Conservation (phyloP, 2,888 invertebrate genomes). For the Heliconius hortense region DNA sequence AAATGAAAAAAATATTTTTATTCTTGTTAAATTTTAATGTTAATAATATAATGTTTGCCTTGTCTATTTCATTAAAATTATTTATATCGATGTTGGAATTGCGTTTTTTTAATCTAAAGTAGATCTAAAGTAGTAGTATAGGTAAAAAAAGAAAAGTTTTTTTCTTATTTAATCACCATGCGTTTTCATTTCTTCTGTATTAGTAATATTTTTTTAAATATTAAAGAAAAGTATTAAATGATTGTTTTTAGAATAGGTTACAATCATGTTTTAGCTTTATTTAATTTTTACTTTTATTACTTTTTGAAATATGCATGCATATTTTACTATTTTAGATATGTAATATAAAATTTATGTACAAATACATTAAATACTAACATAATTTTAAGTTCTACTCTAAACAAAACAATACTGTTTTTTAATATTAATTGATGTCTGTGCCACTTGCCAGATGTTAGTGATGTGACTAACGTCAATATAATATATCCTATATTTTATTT, state of each 20-base stretch:
- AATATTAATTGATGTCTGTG: slow-evolving; percentile 12
- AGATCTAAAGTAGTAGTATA: background rate
- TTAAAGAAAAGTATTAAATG: too few species aligned
- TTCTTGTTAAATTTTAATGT: slow-evolving; percentile 13
- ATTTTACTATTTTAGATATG: slow-evolving; percentile 22
- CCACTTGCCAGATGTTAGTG: background rate
- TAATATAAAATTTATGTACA: slow-evolving; percentile 19
- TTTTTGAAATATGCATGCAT: slow-evolving; percentile 23
- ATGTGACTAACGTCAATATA: background rate
- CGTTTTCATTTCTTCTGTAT: too few species aligned
- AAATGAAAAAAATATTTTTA: slow-evolving; percentile 15
- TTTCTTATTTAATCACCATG: too few species aligned
- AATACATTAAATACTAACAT: slow-evolving; percentile 10
- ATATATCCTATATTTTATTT: background rate
- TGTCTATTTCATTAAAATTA: background rate
- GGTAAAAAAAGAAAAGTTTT: too few species aligned
- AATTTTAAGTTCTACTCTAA: slow-evolving; percentile 11
- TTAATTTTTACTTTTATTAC: slow-evolving; percentile 22
- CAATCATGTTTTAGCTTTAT: slow-evolving; percentile 16
- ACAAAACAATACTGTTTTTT: background rate
- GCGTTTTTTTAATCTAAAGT: background rate
- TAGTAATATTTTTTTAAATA: too few species aligned
- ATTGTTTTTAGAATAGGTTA: background rate
- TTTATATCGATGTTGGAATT: background rate
- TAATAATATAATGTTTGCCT: slow-evolving; percentile 6